Conservation (phyloP, 1,140 invertebrate genomes). For the Drosophila funebris region DNA sequence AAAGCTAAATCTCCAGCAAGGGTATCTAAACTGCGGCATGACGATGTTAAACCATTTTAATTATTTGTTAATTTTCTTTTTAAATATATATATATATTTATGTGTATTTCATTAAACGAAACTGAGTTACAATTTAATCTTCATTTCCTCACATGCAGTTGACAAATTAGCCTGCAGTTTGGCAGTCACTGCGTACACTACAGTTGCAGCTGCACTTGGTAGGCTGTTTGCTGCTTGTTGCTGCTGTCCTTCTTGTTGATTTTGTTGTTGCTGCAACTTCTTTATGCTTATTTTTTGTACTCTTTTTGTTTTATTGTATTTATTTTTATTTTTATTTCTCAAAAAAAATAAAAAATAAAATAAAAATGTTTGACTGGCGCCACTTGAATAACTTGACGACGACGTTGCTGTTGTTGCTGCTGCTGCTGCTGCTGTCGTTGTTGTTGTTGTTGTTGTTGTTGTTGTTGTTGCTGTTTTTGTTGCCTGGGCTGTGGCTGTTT, state of each 20-base stretch:
- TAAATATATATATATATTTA: too few relatives aligned
- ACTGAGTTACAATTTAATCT: too few relatives aligned
- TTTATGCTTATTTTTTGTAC: conserved; percentile 28
- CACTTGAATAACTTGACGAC: conserved; percentile 79
- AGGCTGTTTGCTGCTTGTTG: conserved; percentile 13
- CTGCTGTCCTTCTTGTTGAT: conserved; percentile 25
- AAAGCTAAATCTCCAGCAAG: too few relatives aligned
- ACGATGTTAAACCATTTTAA: too few relatives aligned
- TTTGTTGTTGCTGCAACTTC: conserved; percentile 6
- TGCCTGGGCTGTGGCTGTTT: conserved; percentile 6
- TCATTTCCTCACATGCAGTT: too few relatives aligned
- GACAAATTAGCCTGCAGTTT: conserved; percentile 34
- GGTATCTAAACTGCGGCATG: too few relatives aligned
- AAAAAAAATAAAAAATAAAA: too few relatives aligned
- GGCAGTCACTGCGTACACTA: conserved; percentile 20
- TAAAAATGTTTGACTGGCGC: conserved; percentile 76
- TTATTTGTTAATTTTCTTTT: too few relatives aligned
- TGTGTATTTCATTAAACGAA: too few relatives aligned
- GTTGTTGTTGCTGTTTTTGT: neutral
- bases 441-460: neutral
- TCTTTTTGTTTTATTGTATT: conserved; percentile 9
- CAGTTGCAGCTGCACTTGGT: conserved; percentile 28
- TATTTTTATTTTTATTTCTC: conserved; percentile 36
- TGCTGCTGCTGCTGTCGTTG: conserved; percentile 7
- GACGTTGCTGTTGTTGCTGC: conserved; percentile 29